Evolutionary conservation across 2,113 vertebrate genomes (phyloP), one percentile per base, ranked within the genome.

Genomic region (Smithornis capensis): DNA sequence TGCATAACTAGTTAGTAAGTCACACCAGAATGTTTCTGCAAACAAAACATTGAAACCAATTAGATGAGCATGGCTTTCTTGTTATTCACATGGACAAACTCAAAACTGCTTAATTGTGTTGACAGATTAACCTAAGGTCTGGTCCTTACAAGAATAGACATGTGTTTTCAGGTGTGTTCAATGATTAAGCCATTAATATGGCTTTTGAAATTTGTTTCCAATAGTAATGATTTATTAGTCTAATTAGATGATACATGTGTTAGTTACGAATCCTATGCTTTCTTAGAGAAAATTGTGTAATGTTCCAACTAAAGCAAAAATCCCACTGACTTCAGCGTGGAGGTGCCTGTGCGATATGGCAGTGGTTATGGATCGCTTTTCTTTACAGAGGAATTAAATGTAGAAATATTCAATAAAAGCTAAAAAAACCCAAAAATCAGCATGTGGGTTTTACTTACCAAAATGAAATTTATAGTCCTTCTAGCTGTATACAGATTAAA

Each of bases 341-440:
- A 83, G 52, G 33, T 24, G 21, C 33, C 29, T 33, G 25, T 75
- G 27, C 0, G 2, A 37, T 65, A 38, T 0, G 0, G 40, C 45
- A 88, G 8, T 50, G 77, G 33, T 57, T 80, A 29, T 2, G 10
- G 28, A 14, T 14, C 14, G 21, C 10, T 55, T 73, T 55, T 59
- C 28, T 78, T 56, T 62, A 42, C 4, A 4, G 17, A 52, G 37
- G 50, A 42, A 33, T 47, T 80, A 76, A 49, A 70, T 47, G 19
- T 12, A 76, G 67, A 67, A 75, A 42, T 76, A 75, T 2, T 62
- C 27, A 47, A 23, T 49, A 53, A 71, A 89, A 63, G 1, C 2
- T 67, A 49, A 77, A 55, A 17, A 71, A 45, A 60, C 55, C 40
- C 40, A 53, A 44, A n/a, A 27, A 35, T 49, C 28, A 77, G 6